Percentiles rank a stretch among this genome's conserved stretches.
These are phyloP conservation scores for Menidia beryllina DNA, from an alignment of 2,113 vertebrate species.

Conservation along the genomic window DNA sequence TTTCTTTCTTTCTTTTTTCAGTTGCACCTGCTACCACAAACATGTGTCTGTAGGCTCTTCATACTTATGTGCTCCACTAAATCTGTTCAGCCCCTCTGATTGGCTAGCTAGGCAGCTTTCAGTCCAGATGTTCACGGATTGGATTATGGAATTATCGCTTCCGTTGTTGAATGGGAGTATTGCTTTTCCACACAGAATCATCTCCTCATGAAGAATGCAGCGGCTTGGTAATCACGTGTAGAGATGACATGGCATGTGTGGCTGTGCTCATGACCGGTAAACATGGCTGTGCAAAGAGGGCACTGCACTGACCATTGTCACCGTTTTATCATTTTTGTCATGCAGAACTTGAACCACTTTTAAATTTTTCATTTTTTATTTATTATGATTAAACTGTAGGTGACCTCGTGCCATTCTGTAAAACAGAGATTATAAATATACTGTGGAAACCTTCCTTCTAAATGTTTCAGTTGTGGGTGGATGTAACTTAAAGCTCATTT, in stretches of 20 bases:
- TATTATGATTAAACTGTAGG: neutral
- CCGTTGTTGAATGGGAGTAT: slow-evolving; percentile 51
- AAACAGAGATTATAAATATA: slow-evolving; percentile 5
- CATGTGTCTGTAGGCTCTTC: slow-evolving; percentile 30
- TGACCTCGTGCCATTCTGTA: neutral
- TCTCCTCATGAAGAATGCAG: slow-evolving; percentile 21
- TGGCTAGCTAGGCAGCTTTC: slow-evolving; percentile 64
- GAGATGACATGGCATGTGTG: neutral
- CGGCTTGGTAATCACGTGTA: slow-evolving; percentile 18
- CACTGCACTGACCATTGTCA: neutral
- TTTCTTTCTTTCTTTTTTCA: too few relatives aligned
- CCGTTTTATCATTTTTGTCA: neutral
- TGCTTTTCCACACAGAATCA: slow-evolving; percentile 53
- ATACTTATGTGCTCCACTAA: slow-evolving; percentile 43
- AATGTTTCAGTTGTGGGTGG: slow-evolving; percentile 36
- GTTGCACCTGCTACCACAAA: slow-evolving; percentile 2
- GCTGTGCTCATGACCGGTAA: neutral
- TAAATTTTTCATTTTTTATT: neutral
- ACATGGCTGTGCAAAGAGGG: neutral
- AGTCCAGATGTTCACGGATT: slow-evolving; percentile 74
- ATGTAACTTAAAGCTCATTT: slow-evolving; percentile 51
- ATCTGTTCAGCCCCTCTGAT: slow-evolving; percentile 62
- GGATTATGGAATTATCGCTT: slow-evolving; percentile 73
- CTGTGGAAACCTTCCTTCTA: slow-evolving; percentile 23
- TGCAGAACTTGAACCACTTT: neutral